A percentile compares a stretch with the other conserved stretches of the same genome.
phyloP scores from a whole-genome alignment of 2,113 vertebrate species.

The Todiramphus chloris region DNA sequence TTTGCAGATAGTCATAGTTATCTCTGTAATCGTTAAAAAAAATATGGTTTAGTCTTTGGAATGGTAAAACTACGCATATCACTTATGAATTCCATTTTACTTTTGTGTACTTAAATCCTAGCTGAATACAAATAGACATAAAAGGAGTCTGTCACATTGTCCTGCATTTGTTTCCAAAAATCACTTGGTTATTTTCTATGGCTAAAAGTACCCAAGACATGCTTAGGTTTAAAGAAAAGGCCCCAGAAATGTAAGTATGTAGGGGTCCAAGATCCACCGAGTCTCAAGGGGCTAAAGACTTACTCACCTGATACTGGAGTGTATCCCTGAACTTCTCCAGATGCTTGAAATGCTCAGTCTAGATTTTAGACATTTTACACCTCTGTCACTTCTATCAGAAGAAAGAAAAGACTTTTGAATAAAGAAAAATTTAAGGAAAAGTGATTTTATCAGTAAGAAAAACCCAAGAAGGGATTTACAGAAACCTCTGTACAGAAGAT shows the following conservation, averaged over 20 bases:
- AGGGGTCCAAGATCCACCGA: fast-evolving
- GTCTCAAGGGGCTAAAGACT: not conserved
- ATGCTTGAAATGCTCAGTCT: not conserved
- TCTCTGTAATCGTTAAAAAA: not conserved
- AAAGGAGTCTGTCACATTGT: not conserved
- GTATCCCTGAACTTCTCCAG: not conserved
- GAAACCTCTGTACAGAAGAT: not conserved
- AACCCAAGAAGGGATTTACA: not conserved
- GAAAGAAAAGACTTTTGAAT: not conserved
- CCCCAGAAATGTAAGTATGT: fast-evolving
- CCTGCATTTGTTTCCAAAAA: not conserved
- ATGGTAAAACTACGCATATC: not conserved
- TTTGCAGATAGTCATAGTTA: not conserved
- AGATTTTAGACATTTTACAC: not conserved
- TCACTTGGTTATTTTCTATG: not conserved
- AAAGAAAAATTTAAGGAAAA: not conserved
- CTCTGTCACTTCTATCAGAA: not conserved
- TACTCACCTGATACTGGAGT: not conserved
- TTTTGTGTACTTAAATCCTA: not conserved
- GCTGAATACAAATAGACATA: not conserved
- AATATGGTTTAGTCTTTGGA: not conserved
- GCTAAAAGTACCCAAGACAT: not conserved
- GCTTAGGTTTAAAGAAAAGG: not conserved
- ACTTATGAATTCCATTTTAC: not conserved
- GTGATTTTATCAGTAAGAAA: not conserved